Percentiles rank a stretch among this genome's conserved stretches.
These are phyloP conservation scores for Oophaga pumilio DNA, from an alignment of 2,113 vertebrate species.

Conservation along the genomic window DNA sequence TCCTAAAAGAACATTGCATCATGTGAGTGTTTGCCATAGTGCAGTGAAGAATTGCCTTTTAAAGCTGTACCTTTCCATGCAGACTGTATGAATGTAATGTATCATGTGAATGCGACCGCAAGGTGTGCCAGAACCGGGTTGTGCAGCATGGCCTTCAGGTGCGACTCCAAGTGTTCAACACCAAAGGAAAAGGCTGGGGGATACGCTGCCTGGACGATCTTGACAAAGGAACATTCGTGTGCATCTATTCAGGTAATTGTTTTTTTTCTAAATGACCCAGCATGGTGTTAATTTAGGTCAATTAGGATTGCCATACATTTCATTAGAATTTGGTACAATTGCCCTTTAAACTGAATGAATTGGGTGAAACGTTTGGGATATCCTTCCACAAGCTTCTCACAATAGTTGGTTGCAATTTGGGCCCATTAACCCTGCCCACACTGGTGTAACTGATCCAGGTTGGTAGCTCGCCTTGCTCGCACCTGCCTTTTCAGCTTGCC, in stretches of 20 bases:
- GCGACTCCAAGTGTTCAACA: conserved; percentile 89
- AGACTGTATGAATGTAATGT: conserved; percentile 91
- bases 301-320: too few relatives aligned
- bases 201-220: conserved; percentile 92
- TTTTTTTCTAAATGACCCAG: too few relatives aligned
- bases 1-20: background rate
- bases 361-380: too few relatives aligned
- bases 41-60: background rate
- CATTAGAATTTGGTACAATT: too few relatives aligned
- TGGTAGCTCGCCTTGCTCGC: too few relatives aligned
- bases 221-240: conserved; percentile 90
- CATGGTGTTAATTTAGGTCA: too few relatives aligned
- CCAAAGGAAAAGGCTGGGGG: conserved; percentile 81
- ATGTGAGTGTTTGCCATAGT: background rate
- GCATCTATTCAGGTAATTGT: conserved; percentile 86
- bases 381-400: too few relatives aligned
- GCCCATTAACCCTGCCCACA: too few relatives aligned
- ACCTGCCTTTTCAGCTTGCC: too few relatives aligned
- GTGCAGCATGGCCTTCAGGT: conserved; percentile 88
- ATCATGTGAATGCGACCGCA: conserved; percentile 83
- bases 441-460: too few relatives aligned
- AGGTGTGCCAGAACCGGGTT: conserved; percentile 87
- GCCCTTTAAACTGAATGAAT: too few relatives aligned
- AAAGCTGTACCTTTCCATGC: conserved; percentile 46
- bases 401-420: too few relatives aligned